phyloP scores from a whole-genome alignment of 2,888 invertebrate species.

The Eilema griseolum region DNA sequence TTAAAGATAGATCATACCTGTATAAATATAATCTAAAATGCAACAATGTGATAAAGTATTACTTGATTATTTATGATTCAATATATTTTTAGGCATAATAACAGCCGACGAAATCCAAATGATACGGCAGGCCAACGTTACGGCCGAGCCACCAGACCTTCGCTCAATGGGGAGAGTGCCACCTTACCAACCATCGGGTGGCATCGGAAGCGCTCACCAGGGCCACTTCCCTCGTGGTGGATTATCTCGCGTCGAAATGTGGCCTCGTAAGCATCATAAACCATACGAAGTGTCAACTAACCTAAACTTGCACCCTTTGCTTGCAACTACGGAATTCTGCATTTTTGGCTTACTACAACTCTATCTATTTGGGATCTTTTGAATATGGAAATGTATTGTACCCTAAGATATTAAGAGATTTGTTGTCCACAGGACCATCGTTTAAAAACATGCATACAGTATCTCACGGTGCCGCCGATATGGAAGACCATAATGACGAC shows the following conservation, averaged over 20 bases:
- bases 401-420: background rate
- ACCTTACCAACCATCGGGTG: slow-evolving; percentile 84
- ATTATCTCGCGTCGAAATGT: slow-evolving; percentile 70
- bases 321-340: background rate
- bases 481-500: slow-evolving; percentile 69
- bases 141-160: slow-evolving; percentile 72
- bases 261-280: slow-evolving; percentile 72
- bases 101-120: slow-evolving; percentile 65
- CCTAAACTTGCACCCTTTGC: background rate
- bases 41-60: too few relatives aligned
- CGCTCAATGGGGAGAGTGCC: slow-evolving; percentile 79
- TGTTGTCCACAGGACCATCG: slow-evolving; percentile 57
- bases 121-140: slow-evolving; percentile 67
- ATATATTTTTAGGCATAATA: slow-evolving; percentile 42
- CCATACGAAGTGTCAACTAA: background rate
- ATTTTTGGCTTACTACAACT: too few relatives aligned
- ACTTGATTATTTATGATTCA: background rate
- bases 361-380: too few relatives aligned
- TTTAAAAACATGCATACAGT: slow-evolving; percentile 48
- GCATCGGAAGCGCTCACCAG: slow-evolving; percentile 64
- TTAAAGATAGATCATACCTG: too few relatives aligned
- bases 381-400: background rate
- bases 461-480: slow-evolving; percentile 62
- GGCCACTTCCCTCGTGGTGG: slow-evolving; percentile 75
- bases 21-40: too few relatives aligned